Percentiles rank a stretch among this genome's conserved stretches.
Conservation (phyloP, 2,888 invertebrate species). For the Mesoligia furuncula region DNA sequence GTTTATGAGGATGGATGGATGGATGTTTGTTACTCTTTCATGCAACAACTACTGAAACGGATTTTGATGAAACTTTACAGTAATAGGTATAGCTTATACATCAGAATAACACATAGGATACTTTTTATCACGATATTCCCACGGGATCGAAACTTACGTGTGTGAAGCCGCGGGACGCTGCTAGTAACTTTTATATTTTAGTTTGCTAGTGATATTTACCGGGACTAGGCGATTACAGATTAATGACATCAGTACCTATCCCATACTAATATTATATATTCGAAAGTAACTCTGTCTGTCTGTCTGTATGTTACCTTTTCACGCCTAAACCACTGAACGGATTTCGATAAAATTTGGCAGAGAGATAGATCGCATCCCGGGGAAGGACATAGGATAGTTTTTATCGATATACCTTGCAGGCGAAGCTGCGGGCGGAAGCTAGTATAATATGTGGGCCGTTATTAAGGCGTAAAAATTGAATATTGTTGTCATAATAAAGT, state of each 20-base stretch:
- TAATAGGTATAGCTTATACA: too few relatives aligned
- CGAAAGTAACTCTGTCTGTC: too few relatives aligned
- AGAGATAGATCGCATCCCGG: too few relatives aligned
- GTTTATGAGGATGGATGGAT: background rate
- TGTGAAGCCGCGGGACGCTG: background rate
- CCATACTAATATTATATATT: too few relatives aligned
- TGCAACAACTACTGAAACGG: background rate
- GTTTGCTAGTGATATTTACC: slow-evolving; percentile 60
- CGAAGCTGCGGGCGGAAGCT: too few relatives aligned
- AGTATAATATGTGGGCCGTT: slow-evolving; percentile 50
- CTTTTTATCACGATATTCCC: background rate
- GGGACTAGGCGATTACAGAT: slow-evolving; percentile 53
- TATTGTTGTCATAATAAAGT: slow-evolving; percentile 55
- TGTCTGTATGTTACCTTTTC: too few relatives aligned
- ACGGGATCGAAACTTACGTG: background rate
- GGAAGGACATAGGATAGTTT: too few relatives aligned
- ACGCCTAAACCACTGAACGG: too few relatives aligned
- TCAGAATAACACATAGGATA: background rate
- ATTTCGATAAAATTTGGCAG: too few relatives aligned
- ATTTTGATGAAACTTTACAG: too few relatives aligned
- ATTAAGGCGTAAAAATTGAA: slow-evolving; percentile 57
- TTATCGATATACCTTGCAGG: too few relatives aligned
- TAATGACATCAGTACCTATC: slow-evolving; percentile 46
- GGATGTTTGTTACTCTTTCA: background rate
- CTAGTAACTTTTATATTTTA: slow-evolving; percentile 50